Conservation (phyloP, 2,113 vertebrate genomes). For the Asarcornis scutulata region DNA sequence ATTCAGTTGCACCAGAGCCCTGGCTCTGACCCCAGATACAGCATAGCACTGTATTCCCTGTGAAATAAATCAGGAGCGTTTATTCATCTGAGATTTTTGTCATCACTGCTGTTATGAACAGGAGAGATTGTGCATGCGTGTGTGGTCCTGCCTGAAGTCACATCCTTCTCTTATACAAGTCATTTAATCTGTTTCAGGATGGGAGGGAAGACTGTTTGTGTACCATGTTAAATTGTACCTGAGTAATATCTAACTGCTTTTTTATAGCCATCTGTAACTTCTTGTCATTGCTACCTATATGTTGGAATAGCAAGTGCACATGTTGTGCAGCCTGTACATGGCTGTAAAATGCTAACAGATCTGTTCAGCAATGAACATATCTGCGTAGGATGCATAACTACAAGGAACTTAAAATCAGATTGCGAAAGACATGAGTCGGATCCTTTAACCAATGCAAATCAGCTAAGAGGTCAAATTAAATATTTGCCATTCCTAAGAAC, state of each 20-base stretch:
- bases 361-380: not conserved
- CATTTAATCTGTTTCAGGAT: not conserved
- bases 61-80: not conserved
- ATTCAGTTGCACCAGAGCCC: not conserved
- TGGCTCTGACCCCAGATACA: not conserved
- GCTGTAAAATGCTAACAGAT: not conserved
- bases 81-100: not conserved
- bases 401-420: not conserved
- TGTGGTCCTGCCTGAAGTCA: not conserved
- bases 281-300: not conserved
- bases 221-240: not conserved
- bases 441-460: not conserved
- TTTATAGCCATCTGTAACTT: not conserved
- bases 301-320: not conserved
- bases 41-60: not conserved
- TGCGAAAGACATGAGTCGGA: not conserved
- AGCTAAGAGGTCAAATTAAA: not conserved
- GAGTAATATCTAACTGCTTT: not conserved
- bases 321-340: not conserved
- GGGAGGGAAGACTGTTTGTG: not conserved
- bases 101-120: not conserved
- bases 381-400: not conserved
- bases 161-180: not conserved
- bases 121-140: not conserved
- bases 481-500: not conserved